Base-by-base conservation (phyloP, 2,888 invertebrate genomes). In the Uloborus plumipes region DNA sequence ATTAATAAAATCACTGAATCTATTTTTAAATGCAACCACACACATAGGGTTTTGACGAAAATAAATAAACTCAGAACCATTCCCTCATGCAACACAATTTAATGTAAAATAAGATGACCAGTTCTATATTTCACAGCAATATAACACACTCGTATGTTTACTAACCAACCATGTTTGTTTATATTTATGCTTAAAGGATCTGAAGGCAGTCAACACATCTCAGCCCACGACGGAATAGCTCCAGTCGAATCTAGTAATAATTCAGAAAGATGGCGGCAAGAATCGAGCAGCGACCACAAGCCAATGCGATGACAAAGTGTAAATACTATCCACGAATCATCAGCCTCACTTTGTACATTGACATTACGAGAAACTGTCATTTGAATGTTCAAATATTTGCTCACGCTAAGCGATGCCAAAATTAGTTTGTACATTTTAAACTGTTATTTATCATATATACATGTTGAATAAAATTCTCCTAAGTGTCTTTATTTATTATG, bases 291-390 rank as follows among this genome's bases (percentile, higher is more conserved):
- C 15, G 74, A 58, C 3, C 74, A 74, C 65, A 74, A 74, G 50
- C 74, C 74, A 15, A 58, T 74, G 49, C 74, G 74, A 74, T 74
- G 74, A 74, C 74, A 74, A 50, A 55, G 74, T 51, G 26, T 58
- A 18, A 65, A 55, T 49, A 26, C 47, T 7, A n/a, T 31, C 15
- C 39, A 58, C 11, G 58, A 66, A n/a, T 53, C 50, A 47, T 73
- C 64, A 20, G 59, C 55, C 7, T 74, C 74, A 74, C 39, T 66
- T 13, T 74, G 74, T 74, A 74, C 58, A 74, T 74, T 74, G 47
- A 55, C 74, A 74, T 74, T 74, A 16, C 26, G 55, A 39, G 74
- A 66, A 74, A 74, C 74, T 58, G 65, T 74, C 49, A 74, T 74
- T 14, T 74, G 66, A 74, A 58, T 58, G 66, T 66, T 66, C 61